These are phyloP conservation scores for Stomorhina lunata DNA, from an alignment of 2,888 invertebrate genomes.

Conservation along the genomic window DNA sequence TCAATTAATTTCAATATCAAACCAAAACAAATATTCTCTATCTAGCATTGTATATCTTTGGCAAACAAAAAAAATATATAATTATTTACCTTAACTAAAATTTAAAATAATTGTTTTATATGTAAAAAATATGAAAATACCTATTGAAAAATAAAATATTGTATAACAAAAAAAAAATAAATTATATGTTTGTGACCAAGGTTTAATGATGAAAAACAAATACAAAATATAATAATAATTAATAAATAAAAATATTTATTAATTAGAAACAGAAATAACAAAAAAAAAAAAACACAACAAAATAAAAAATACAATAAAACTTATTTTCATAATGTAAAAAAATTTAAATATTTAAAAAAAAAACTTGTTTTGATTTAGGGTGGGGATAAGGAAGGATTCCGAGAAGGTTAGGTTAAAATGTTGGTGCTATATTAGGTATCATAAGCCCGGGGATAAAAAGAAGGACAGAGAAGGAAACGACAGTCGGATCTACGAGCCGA, in stretches of 20 bases:
- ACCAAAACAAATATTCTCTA: no score
- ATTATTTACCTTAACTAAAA: constrained; percentile 6
- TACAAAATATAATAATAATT: constrained; percentile 49
- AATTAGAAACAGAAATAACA: constrained; percentile 18
- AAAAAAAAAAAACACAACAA: constrained; percentile 35
- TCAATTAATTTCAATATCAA: no score
- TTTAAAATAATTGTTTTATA: constrained; percentile 53
- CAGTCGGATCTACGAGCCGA: no score
- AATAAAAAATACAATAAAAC: constrained; percentile 61
- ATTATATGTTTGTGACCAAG: constrained; percentile 63
- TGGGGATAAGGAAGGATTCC: not conserved
- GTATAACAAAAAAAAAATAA: constrained; percentile 10
- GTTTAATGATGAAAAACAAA: constrained; percentile 50
- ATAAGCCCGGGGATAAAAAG: no score
- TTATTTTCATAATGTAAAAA: constrained; percentile 65
- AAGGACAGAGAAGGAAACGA: no score
- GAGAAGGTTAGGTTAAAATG: not conserved
- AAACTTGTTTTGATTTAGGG: constrained; percentile 4
- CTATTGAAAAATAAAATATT: constrained; percentile 19
- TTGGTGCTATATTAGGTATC: no score
- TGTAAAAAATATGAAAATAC: constrained; percentile 30
- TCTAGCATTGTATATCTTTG: not conserved
- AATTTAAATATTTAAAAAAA: not conserved
- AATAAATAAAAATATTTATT: no score
- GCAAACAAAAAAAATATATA: not conserved